Conservation (phyloP, 2,888 invertebrate species). For the Catocala sponsa region DNA sequence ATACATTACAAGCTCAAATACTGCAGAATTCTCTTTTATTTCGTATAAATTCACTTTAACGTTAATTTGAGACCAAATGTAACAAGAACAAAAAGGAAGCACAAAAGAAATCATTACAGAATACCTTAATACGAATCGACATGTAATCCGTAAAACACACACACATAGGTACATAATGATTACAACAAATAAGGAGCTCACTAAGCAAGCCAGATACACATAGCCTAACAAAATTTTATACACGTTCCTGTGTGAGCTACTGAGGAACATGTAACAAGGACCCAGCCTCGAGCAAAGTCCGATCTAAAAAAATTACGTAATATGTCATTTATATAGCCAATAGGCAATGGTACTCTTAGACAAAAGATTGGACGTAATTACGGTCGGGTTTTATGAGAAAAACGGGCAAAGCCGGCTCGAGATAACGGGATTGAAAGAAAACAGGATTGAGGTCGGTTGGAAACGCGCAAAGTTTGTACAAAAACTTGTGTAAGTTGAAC, state of each 20-base stretch:
- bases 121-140: too few relatives aligned
- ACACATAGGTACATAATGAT: neutral
- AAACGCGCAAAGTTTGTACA: neutral
- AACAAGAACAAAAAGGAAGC: too few relatives aligned
- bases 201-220: neutral
- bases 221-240: neutral
- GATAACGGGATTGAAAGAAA: slow-evolving; percentile 4
- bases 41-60: too few relatives aligned
- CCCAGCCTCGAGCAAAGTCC: slow-evolving; percentile 26
- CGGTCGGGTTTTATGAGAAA: slow-evolving; percentile 33
- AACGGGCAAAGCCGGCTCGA: slow-evolving; percentile 19
- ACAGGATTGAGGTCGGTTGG: slow-evolving; percentile 1
- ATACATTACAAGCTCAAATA: too few relatives aligned
- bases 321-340: slow-evolving; percentile 38
- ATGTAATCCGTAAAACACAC: neutral
- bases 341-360: slow-evolving; percentile 25
- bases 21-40: too few relatives aligned
- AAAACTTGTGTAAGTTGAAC: neutral
- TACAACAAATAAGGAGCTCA: neutral
- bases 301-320: slow-evolving; percentile 39
- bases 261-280: slow-evolving; percentile 1
- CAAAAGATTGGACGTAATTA: slow-evolving; percentile 37
- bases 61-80: too few relatives aligned
- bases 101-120: too few relatives aligned
- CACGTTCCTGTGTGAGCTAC: neutral